Base-by-base conservation (phyloP, 2,113 vertebrate genomes). In the Cebidichthys violaceus region DNA sequence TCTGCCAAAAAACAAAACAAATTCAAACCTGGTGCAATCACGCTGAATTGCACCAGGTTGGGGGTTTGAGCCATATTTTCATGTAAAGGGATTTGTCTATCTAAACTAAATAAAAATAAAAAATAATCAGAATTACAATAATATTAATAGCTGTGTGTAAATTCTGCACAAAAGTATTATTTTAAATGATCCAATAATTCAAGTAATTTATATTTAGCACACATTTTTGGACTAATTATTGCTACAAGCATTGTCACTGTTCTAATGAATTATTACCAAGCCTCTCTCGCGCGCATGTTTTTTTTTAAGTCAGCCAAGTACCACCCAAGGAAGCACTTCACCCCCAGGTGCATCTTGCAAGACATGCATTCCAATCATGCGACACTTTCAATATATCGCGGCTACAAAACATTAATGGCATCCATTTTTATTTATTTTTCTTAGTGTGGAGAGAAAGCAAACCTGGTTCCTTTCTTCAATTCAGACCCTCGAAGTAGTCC, bases 251-350 rank as follows among this genome's bases (percentile, higher is more conserved):
- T 39, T 24, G 29, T 69, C 84, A 93, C 93, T 89, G 86, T 60
- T 95, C 88, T 92, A 77, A 89, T 89, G 92, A 94, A 96, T 96
- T 95, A 96, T 95, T 94, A 94, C 85, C 76, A 90, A 94, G 82
- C 88, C 83, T 88, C 69, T 92, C 93, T 90, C 67, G 72, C 82
- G 18, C 86, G 90, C 92, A 79, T 84, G 77, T 76, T 89, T 93
- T 78, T 89, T 93, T 78, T 60, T 31, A 89, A 77, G 94, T 93
- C 94, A 94, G 93, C 85, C 92, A 84, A 82, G 70, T 83, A 92
- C 92, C 93, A 82, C 84, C 91, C 66, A 88, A 92, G 90, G 86
- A 88, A 93, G 88, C 87, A 94, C 90, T 95, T 89, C 84, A 93
- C 84, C 91, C 93, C 90, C 90, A 95, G 86, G 92, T 93, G 93